Conservation (phyloP, 2,888 invertebrate species). For the Leucophora obtusa region DNA sequence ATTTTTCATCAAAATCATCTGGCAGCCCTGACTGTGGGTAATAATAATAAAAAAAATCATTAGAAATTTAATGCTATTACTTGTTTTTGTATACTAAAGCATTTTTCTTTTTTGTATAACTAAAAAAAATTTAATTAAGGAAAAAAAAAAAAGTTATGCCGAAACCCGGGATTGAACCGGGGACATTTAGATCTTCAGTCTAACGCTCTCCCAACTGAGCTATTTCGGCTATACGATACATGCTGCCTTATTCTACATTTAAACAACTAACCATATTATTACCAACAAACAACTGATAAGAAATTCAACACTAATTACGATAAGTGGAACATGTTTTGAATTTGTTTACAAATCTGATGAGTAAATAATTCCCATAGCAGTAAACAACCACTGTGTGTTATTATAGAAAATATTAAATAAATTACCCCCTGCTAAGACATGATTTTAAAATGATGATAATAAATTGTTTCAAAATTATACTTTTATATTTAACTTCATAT, state of each 20-base stretch:
- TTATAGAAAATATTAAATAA: not conserved
- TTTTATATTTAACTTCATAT: not conserved
- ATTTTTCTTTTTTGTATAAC: not conserved
- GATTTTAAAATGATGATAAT: conserved; percentile 25
- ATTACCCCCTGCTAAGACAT: conserved; percentile 14
- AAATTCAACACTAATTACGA: not conserved
- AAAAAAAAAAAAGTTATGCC: conserved; percentile 78
- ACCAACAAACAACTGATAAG: conserved; percentile 22
- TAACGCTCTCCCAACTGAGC: conserved; percentile 90
- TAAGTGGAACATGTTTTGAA: not conserved
- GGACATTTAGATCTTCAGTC: conserved; percentile 88
- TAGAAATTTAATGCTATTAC: too few relatives aligned
- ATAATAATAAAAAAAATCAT: too few relatives aligned
- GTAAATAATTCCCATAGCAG: not conserved
- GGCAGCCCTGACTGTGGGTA: too few relatives aligned
- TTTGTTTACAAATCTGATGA: not conserved
- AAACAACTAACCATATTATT: not conserved
- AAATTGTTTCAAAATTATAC: conserved; percentile 42
- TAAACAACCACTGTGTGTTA: not conserved
- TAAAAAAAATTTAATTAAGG: not conserved
- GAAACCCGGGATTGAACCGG: conserved; percentile 87
- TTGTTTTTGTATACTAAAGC: not conserved
- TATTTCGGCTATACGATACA: conserved; percentile 82
- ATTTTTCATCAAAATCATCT: too few relatives aligned
- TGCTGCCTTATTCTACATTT: not conserved